Conservation (phyloP, 2,113 vertebrate genomes). For the Noturus placidus region DNA sequence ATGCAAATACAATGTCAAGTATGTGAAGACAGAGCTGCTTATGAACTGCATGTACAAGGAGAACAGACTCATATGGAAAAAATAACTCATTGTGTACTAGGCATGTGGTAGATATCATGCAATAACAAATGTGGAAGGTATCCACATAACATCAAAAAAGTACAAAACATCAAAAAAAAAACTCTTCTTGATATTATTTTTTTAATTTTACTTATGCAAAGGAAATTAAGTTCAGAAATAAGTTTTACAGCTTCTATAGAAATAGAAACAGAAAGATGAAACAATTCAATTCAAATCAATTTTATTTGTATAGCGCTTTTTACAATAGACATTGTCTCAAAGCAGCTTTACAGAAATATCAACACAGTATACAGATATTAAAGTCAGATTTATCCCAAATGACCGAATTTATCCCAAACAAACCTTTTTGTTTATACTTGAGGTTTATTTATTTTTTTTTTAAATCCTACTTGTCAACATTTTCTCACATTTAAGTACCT, state of each 20-base stretch:
- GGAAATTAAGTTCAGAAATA: neutral
- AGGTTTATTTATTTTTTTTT: too few species aligned
- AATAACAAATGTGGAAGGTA: neutral
- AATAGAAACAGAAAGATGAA: neutral
- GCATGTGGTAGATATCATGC: neutral
- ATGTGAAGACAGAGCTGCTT: slow-evolving; percentile 9
- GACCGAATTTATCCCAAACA: too few species aligned
- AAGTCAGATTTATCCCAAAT: too few species aligned
- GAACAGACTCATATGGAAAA: neutral
- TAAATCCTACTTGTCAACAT: neutral
- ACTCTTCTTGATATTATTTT: neutral
- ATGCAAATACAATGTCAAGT: slow-evolving; percentile 46
- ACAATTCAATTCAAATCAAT: too few species aligned
- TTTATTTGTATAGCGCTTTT: too few species aligned
- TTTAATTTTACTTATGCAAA: neutral
- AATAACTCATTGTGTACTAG: neutral
- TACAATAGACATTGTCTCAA: too few species aligned
- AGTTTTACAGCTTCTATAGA: neutral
- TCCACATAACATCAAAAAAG: neutral
- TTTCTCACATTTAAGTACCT: neutral
- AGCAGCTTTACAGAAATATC: too few species aligned
- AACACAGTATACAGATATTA: too few species aligned
- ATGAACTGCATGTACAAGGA: slow-evolving; percentile 3
- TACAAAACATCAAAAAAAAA: neutral
- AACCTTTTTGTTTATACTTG: neutral